Conservation (phyloP, 2,888 invertebrate genomes). For the Spodoptera littoralis region DNA sequence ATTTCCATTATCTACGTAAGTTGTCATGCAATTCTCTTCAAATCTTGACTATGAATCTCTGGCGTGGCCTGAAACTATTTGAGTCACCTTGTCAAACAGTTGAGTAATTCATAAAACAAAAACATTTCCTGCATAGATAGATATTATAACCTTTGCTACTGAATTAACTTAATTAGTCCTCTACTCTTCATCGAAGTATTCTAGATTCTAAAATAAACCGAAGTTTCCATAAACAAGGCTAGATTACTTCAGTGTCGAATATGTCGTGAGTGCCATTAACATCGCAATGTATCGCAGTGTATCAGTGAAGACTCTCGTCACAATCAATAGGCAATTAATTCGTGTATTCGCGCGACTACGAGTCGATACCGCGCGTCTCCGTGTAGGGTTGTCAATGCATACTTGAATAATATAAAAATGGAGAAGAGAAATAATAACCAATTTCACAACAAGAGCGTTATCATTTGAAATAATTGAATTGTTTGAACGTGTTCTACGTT, state of each 20-base stretch:
- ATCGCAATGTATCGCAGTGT: slow-evolving; percentile 18
- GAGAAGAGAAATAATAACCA: too few relatives aligned
- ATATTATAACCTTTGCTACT: too few relatives aligned
- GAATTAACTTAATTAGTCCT: too few relatives aligned
- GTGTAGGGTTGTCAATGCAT: slow-evolving; percentile 29
- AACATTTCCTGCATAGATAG: too few relatives aligned
- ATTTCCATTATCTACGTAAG: too few relatives aligned
- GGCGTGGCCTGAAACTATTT: too few relatives aligned
- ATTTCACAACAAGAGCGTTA: too few relatives aligned
- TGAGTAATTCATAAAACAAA: too few relatives aligned
- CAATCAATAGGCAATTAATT: slow-evolving; percentile 70
- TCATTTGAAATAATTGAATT: neutral
- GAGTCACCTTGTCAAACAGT: too few relatives aligned
- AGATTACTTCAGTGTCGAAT: slow-evolving; percentile 22
- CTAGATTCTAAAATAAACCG: neutral
- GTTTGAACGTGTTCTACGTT: neutral
- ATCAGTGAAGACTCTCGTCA: slow-evolving; percentile 57
- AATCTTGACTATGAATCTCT: too few relatives aligned
- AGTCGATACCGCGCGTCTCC: slow-evolving; percentile 5
- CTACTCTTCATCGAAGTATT: too few relatives aligned
- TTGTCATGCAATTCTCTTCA: too few relatives aligned
- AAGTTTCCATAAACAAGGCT: slow-evolving; percentile 13
- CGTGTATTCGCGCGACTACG: slow-evolving; percentile 52
- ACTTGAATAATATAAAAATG: neutral
- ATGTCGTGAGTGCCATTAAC: slow-evolving; percentile 14